phyloP scores from a whole-genome alignment of 2,797 vertebrate species.

The Vireo griseus region DNA sequence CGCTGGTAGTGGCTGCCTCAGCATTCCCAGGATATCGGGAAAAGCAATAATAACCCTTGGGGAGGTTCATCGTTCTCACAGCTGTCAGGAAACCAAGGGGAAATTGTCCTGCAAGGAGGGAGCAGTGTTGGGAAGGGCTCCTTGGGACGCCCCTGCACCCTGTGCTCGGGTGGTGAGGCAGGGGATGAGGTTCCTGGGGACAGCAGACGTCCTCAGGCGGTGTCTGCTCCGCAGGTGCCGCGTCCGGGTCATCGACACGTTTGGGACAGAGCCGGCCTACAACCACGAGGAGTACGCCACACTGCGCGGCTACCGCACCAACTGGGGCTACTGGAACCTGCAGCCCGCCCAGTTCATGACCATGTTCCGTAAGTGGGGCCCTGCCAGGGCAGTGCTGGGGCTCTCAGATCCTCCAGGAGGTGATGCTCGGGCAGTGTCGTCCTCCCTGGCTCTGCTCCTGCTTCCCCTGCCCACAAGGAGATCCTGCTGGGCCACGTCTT shows the following conservation, averaged over 20 bases:
- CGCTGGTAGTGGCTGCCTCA: slow-evolving; percentile 35
- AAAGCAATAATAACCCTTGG: neutral
- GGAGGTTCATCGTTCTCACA: neutral
- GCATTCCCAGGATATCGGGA: slow-evolving; percentile 12
- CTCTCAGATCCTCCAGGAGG: neutral
- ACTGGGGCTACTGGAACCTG: slow-evolving; percentile 99
- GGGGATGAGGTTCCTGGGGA: rapidly evolving
- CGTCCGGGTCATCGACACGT: slow-evolving; percentile 93
- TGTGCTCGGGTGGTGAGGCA: rapidly evolving
- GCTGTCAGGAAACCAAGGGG: neutral
- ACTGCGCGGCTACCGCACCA: slow-evolving; percentile 89
- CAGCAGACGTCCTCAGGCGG: neutral
- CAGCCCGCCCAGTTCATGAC: slow-evolving; percentile 95
- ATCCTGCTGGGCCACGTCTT: neutral
- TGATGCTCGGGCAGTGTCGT: rapidly evolving
- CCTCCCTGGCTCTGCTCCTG: rapidly evolving
- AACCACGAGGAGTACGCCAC: slow-evolving; percentile 96
- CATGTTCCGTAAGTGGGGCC: slow-evolving; percentile 93
- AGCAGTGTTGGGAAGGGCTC: neutral
- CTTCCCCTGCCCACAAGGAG: neutral
- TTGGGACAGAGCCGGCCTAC: slow-evolving; percentile 93
- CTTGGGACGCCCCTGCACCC: neutral
- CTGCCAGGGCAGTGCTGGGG: rapidly evolving
- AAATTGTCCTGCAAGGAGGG: neutral
- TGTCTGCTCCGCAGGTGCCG: slow-evolving; percentile 80